Evolutionary conservation across 2,888 invertebrate genomes (phyloP).

Genomic region (Caenorhabditis sp.): DNA sequence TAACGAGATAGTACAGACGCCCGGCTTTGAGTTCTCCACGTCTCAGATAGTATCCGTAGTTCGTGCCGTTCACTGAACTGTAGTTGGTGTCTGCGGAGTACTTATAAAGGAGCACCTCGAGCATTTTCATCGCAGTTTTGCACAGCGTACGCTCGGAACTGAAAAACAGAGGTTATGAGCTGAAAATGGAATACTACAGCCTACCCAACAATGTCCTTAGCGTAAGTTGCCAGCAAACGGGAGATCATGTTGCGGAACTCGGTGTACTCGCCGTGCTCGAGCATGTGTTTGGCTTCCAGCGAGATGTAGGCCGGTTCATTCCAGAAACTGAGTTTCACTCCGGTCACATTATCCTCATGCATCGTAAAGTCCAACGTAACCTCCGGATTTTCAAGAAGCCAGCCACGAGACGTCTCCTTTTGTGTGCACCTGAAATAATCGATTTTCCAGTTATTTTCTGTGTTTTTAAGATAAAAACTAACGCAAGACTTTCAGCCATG

Average conservation of each 20-base stretch:
- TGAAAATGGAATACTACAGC: not conserved
- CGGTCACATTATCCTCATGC: not conserved
- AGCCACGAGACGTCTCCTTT: too few species aligned
- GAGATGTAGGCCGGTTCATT: slow-evolving; percentile 9
- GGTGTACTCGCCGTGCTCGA: slow-evolving; percentile 5
- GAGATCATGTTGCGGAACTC: slow-evolving; percentile 18
- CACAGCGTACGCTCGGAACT: slow-evolving; percentile 8
- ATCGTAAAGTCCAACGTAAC: not conserved
- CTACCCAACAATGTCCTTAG: not conserved
- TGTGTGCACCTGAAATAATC: too few species aligned
- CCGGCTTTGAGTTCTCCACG: slow-evolving; percentile 8
- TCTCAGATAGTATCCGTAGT: slow-evolving; percentile 31
- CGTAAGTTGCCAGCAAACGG: not conserved
- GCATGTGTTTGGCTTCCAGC: not conserved
- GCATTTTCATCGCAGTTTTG: slow-evolving; percentile 11
- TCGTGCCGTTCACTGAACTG: slow-evolving; percentile 1
- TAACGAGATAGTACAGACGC: slow-evolving; percentile 27
- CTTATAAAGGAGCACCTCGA: slow-evolving; percentile 1
- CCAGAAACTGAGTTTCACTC: slow-evolving; percentile 13
- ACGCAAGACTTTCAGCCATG: slow-evolving; percentile 28
- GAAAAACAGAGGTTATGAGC: not conserved
- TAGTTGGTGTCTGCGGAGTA: slow-evolving; percentile 1
- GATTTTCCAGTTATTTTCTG: too few species aligned
- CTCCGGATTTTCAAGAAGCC: too few species aligned
- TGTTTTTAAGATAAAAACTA: too few species aligned